phyloP scores from a whole-genome alignment of 2,888 invertebrate genomes.

The Melinaea marsaeus region DNA sequence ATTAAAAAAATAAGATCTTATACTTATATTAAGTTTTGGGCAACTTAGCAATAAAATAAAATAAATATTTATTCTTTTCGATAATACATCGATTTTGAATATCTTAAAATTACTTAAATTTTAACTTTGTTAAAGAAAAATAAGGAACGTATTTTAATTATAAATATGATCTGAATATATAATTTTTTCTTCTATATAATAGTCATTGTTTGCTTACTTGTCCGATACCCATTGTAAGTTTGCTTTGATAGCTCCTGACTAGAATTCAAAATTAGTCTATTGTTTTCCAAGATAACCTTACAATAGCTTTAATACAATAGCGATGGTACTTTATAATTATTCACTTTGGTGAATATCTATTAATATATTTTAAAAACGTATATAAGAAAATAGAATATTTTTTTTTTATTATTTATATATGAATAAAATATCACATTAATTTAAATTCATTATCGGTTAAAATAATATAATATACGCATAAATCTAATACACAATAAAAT shows the following conservation, averaged over 20 bases:
- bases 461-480: no score
- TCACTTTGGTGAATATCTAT: constrained; percentile 16
- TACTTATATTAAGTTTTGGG: no score
- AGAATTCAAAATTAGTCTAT: constrained; percentile 31
- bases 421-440: no score
- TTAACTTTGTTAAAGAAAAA: no score
- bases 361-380: constrained; percentile 11
- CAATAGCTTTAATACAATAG: constrained; percentile 19
- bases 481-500: no score
- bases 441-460: no score
- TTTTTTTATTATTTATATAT: not conserved
- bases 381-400: constrained; percentile 13
- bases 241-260: constrained; percentile 20
- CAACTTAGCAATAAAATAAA: no score
- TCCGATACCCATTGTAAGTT: constrained; percentile 19
- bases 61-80: no score
- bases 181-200: constrained; percentile 9
- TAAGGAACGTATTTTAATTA: not conserved
- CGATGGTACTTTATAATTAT: constrained; percentile 16
- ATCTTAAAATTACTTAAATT: no score
- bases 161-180: constrained; percentile 2
- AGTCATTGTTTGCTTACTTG: constrained; percentile 16
- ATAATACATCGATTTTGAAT: no score
- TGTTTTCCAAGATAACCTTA: constrained; percentile 27
- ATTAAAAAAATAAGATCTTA: no score